Evolutionary conservation across 2,797 vertebrate genomes (phyloP).

Genomic region (Vespertilio murinus): DNA sequence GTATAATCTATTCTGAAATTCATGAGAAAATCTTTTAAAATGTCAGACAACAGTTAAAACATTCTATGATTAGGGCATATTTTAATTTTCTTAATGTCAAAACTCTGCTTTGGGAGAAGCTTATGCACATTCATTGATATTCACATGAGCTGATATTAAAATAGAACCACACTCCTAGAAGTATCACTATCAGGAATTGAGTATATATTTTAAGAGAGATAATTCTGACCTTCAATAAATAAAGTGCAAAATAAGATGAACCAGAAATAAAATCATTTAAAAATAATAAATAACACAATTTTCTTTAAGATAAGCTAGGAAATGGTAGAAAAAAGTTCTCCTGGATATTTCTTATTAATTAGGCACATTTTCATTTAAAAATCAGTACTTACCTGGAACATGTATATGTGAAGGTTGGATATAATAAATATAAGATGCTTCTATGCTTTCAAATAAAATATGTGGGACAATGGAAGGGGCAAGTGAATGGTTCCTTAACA

Average conservation of each 20-base stretch:
- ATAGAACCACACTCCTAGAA: slow-evolving; percentile 57
- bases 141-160: slow-evolving; percentile 72
- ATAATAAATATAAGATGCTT: neutral
- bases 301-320: neutral
- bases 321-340: neutral
- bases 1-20: slow-evolving; percentile 75
- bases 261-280: slow-evolving; percentile 43
- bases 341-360: neutral
- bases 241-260: neutral
- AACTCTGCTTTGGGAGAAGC: slow-evolving; percentile 70
- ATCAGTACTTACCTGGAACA: neutral
- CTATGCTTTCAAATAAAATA: neutral
- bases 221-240: slow-evolving; percentile 52
- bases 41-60: slow-evolving; percentile 79
- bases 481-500: neutral
- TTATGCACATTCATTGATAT: slow-evolving; percentile 68
- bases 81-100: slow-evolving; percentile 81
- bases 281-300: slow-evolving; percentile 31
- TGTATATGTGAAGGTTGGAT: neutral
- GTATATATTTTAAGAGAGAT: slow-evolving; percentile 18
- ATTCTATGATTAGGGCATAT: slow-evolving; percentile 74
- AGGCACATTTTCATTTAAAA: slow-evolving; percentile 11
- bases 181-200: slow-evolving; percentile 55
- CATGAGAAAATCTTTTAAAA: slow-evolving; percentile 77
- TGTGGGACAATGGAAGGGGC: accelerated